Conservation (phyloP, 2,888 invertebrate species). For the Plemyria rubiginata region DNA sequence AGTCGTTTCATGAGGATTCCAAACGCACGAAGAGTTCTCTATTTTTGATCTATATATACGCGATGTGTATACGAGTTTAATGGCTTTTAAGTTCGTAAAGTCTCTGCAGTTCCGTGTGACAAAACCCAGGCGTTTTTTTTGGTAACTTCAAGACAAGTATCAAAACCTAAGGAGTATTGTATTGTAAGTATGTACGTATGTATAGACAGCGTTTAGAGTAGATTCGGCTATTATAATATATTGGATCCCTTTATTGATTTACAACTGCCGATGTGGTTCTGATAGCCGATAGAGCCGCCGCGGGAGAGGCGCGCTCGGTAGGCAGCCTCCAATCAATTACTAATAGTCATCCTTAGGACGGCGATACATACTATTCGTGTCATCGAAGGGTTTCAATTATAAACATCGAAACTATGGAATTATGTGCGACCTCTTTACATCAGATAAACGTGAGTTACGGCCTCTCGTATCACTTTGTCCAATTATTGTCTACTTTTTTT, state of each 20-base stretch:
- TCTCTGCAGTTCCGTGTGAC: no score
- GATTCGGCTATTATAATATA: slow-evolving; percentile 18
- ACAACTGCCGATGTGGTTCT: slow-evolving; percentile 56
- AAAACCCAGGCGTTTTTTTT: no score
- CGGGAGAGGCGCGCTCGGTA: background rate
- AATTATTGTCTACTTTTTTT: background rate
- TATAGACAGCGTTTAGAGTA: background rate
- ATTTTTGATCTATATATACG: no score
- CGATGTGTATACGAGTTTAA: no score
- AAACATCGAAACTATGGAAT: slow-evolving; percentile 5
- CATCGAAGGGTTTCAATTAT: slow-evolving; percentile 24
- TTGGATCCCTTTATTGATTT: slow-evolving; percentile 70
- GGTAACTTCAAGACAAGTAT: slow-evolving; percentile 6
- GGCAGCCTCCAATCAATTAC: slow-evolving; percentile 23
- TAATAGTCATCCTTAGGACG: slow-evolving; percentile 22
- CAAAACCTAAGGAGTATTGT: slow-evolving; percentile 3
- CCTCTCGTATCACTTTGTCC: background rate
- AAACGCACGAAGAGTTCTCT: no score
- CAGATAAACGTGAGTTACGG: slow-evolving; percentile 14
- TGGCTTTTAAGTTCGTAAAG: no score
- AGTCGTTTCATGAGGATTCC: no score
- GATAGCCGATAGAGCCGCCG: slow-evolving; percentile 35
- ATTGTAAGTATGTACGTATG: background rate
- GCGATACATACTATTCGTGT: slow-evolving; percentile 22
- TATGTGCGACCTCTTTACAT: slow-evolving; percentile 12